These are phyloP conservation scores for Microchrysa polita DNA, from an alignment of 2,888 invertebrate species.

Conservation along the genomic window DNA sequence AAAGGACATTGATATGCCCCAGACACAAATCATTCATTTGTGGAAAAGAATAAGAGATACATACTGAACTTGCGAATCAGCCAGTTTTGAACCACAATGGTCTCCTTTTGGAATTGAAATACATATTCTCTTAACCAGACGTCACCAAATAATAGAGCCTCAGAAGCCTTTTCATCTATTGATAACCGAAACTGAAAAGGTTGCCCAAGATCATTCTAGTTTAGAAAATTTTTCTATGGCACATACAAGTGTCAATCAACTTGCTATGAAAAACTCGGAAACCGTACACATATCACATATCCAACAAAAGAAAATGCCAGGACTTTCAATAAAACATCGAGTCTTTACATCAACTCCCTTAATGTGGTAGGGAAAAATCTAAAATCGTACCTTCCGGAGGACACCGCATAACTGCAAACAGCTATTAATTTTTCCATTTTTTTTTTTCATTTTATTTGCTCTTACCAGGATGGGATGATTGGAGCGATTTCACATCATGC, in stretches of 20 bases:
- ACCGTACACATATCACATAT: too few species aligned
- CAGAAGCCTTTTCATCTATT: slow-evolving; percentile 15
- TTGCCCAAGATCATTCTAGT: neutral
- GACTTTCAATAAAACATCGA: too few species aligned
- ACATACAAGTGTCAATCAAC: slow-evolving; percentile 31
- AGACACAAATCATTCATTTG: too few species aligned
- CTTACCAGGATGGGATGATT: slow-evolving; percentile 65
- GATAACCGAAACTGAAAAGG: slow-evolving; percentile 3
- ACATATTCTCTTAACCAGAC: slow-evolving; percentile 25
- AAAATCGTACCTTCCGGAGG: slow-evolving; percentile 8
- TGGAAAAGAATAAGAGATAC: too few species aligned
- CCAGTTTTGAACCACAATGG: too few species aligned
- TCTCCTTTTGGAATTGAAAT: slow-evolving; percentile 23
- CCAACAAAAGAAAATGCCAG: too few species aligned
- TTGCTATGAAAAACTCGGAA: too few species aligned
- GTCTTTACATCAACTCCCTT: too few species aligned
- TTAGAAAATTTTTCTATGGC: neutral
- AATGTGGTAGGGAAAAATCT: too few species aligned
- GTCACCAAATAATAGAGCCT: slow-evolving; percentile 1
- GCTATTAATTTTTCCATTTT: slow-evolving; percentile 44
- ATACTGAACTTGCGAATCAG: too few species aligned
- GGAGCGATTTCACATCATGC: slow-evolving; percentile 64
- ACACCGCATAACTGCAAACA: neutral
- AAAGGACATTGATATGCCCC: too few species aligned
- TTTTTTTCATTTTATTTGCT: slow-evolving; percentile 46